Percentiles rank a stretch among this genome's conserved stretches.
Conservation (phyloP, 2,888 invertebrate genomes). For the Scotopteryx bipunctaria region DNA sequence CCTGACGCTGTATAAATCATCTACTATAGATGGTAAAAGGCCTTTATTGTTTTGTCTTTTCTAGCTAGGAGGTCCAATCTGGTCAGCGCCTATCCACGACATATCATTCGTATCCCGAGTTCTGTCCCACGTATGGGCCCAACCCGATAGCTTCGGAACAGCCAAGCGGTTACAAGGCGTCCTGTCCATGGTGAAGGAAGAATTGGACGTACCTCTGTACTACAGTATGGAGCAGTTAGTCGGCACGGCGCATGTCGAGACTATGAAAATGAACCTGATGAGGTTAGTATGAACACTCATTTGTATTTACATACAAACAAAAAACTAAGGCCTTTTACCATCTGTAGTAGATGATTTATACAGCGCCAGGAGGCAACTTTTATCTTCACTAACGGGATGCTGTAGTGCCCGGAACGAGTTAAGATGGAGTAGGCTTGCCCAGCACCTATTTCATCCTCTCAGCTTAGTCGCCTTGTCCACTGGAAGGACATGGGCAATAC, state of each 20-base stretch:
- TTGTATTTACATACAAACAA: too few species aligned
- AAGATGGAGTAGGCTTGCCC: too few species aligned
- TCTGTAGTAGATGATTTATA: too few species aligned
- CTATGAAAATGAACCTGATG: slow-evolving; percentile 87
- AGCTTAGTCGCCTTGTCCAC: too few species aligned
- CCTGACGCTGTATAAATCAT: too few species aligned
- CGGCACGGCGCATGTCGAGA: slow-evolving; percentile 87
- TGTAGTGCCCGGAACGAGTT: too few species aligned
- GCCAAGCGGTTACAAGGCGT: slow-evolving; percentile 90
- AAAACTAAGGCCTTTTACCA: too few species aligned
- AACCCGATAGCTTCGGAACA: slow-evolving; percentile 84
- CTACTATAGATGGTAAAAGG: too few species aligned
- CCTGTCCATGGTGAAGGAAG: slow-evolving; percentile 91
- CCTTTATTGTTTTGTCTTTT: slow-evolving; percentile 5
- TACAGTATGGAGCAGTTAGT: slow-evolving; percentile 92
- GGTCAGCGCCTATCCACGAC: slow-evolving; percentile 94
- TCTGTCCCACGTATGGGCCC: slow-evolving; percentile 72
- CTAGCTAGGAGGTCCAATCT: slow-evolving; percentile 96
- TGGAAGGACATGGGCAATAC: too few species aligned
- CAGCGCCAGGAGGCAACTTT: too few species aligned
- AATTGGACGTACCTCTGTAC: slow-evolving; percentile 94
- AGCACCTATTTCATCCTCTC: too few species aligned
- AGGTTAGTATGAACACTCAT: slow-evolving; percentile 82
- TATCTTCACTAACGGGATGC: too few species aligned
- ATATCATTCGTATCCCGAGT: slow-evolving; percentile 88